Evolutionary conservation across 2,797 vertebrate species (phyloP).

Genomic region (Ceryle rudis): DNA sequence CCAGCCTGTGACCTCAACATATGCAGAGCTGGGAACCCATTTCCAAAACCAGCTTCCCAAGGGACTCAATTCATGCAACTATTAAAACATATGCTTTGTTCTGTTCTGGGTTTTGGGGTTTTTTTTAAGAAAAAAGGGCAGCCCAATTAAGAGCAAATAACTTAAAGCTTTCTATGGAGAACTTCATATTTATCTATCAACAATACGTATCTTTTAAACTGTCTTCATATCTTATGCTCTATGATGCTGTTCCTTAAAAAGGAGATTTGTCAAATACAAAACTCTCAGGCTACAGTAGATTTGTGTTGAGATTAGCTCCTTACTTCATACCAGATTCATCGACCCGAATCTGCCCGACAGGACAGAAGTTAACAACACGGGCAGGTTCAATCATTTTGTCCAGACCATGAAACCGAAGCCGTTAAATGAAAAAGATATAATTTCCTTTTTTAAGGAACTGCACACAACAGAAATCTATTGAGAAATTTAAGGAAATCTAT

Average conservation of each 20-base stretch:
- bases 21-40: background rate
- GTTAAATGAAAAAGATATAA: background rate
- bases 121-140: background rate
- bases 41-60: background rate
- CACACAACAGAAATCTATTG: background rate
- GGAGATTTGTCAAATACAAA: background rate
- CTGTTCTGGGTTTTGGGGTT: background rate
- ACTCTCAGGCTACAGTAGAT: constrained; percentile 14
- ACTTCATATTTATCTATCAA: background rate
- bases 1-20: background rate
- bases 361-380: background rate
- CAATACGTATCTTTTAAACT: background rate
- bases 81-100: background rate
- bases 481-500: background rate
- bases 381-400: background rate
- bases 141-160: background rate
- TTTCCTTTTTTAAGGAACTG: background rate
- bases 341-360: constrained; percentile 22
- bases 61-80: background rate
- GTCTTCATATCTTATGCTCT: background rate
- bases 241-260: background rate
- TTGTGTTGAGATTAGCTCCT: constrained; percentile 1
- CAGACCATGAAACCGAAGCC: background rate
- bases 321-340: background rate
- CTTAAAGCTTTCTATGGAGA: background rate